phyloP scores from a whole-genome alignment of 2,888 invertebrate genomes.

The Cryptocephalus primarius region DNA sequence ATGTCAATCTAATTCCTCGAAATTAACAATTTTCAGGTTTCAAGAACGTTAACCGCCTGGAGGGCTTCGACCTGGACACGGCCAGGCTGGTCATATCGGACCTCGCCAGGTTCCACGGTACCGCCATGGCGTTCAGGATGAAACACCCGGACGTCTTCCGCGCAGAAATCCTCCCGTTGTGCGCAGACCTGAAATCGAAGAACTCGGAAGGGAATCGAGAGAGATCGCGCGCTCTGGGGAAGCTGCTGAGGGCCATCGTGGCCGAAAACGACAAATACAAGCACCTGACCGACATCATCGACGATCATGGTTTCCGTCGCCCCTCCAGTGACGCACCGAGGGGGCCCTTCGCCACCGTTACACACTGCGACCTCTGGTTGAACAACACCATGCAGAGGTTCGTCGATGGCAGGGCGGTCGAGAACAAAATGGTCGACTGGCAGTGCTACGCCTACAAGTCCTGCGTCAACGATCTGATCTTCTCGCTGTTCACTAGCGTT shows the following conservation, averaged over 20 bases:
- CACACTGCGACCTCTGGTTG: constrained; percentile 47
- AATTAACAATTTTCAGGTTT: too few species aligned
- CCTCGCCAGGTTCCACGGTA: neutral
- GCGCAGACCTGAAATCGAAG: neutral
- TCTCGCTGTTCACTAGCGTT: constrained; percentile 42
- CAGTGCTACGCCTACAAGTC: constrained; percentile 42
- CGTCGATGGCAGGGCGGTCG: constrained; percentile 8
- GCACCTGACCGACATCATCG: too few species aligned
- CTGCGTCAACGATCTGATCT: constrained; percentile 41
- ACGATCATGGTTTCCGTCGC: too few species aligned
- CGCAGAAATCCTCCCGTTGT: neutral
- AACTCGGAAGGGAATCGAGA: neutral
- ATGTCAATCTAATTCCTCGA: too few species aligned
- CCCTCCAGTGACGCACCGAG: neutral
- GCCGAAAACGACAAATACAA: neutral
- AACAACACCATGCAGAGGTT: constrained; percentile 44
- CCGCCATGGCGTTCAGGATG: neutral
- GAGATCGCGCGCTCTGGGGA: neutral
- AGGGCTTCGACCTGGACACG: neutral
- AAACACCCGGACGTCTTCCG: neutral
- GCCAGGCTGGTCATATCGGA: neutral
- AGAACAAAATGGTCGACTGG: constrained; percentile 30
- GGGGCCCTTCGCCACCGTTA: constrained; percentile 42
- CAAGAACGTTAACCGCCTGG: neutral
- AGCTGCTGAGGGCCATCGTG: neutral